These are phyloP conservation scores for Drosophila leonis DNA, from an alignment of 2,888 invertebrate genomes.

Conservation along the genomic window DNA sequence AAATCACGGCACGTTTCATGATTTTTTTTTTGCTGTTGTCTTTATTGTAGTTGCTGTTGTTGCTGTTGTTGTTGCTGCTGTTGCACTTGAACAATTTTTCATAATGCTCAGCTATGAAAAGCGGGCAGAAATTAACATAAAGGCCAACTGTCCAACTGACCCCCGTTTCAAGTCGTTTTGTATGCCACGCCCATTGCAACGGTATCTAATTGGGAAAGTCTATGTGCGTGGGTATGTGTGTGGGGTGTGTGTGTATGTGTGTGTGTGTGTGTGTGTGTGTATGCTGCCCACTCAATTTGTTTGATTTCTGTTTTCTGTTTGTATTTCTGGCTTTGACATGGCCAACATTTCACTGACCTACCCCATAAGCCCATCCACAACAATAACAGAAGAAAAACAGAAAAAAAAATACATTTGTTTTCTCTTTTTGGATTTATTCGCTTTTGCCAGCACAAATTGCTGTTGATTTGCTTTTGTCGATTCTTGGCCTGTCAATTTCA, in stretches of 20 bases:
- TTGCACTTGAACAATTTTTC: slow-evolving; percentile 75
- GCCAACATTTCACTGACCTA: slow-evolving; percentile 62
- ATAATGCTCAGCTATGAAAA: slow-evolving; percentile 60
- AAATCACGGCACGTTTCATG: slow-evolving; percentile 72
- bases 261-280: neutral
- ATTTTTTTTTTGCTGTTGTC: slow-evolving; percentile 3
- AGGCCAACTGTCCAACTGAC: slow-evolving; percentile 61
- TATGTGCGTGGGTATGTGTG: neutral
- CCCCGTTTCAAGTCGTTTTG: slow-evolving; percentile 28
- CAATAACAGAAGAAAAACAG: slow-evolving; percentile 8
- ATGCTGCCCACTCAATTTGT: slow-evolving; percentile 26
- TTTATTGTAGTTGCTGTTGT: neutral
- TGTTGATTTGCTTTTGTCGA: slow-evolving; percentile 30
- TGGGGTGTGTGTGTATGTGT: neutral
- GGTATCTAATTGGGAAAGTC: slow-evolving; percentile 50
- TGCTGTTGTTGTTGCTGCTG: slow-evolving; percentile 22
- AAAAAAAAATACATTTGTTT: slow-evolving; percentile 16
- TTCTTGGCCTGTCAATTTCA: slow-evolving; percentile 63
- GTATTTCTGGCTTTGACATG: slow-evolving; percentile 44
- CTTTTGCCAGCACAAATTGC: slow-evolving; percentile 29
- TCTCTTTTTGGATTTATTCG: slow-evolving; percentile 27
- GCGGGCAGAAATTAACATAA: slow-evolving; percentile 72
- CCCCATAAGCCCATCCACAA: slow-evolving; percentile 41
- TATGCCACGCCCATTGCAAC: slow-evolving; percentile 54
- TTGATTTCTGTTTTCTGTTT: slow-evolving; percentile 61